Conservation (phyloP, 2,888 invertebrate genomes). For the Cremastinae sp. region DNA sequence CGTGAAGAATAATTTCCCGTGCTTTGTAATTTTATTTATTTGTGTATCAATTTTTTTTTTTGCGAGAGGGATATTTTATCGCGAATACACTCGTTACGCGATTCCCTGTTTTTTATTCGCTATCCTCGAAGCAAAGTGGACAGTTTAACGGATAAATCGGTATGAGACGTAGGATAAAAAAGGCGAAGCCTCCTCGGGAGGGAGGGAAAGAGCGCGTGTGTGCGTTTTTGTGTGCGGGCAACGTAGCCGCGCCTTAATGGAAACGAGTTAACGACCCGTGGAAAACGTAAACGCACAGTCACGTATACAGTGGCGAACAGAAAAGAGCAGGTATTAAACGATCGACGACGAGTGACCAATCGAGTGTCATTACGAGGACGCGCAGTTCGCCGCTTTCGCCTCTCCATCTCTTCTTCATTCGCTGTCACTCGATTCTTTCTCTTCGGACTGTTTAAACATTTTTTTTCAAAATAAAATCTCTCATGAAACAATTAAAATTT, state of each 20-base stretch:
- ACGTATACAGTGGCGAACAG: constrained; percentile 66
- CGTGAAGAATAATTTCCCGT: no score
- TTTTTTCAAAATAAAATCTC: no score
- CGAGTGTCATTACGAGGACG: constrained; percentile 72
- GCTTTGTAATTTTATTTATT: no score
- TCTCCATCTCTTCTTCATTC: constrained; percentile 8
- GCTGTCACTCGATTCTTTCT: neutral
- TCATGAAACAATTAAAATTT: no score
- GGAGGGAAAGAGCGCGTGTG: constrained; percentile 1
- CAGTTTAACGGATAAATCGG: constrained; percentile 51
- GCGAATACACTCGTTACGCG: constrained; percentile 37
- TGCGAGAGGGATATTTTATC: constrained; percentile 37
- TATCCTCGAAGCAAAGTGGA: constrained; percentile 37
- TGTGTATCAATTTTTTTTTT: no score
- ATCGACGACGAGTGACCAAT: constrained; percentile 73
- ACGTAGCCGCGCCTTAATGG: constrained; percentile 75
- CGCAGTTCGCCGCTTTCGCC: constrained; percentile 15
- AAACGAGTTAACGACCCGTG: constrained; percentile 77
- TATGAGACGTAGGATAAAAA: constrained; percentile 6
- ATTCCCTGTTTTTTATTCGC: constrained; percentile 35
- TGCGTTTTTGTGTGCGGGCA: constrained; percentile 29
- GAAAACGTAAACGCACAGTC: constrained; percentile 75
- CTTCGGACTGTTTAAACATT: no score
- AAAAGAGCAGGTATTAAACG: constrained; percentile 63
- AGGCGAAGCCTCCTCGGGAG: constrained; percentile 8